These are phyloP conservation scores for Lucinisca nassula DNA, from an alignment of 2,888 invertebrate genomes.

Conservation along the genomic window DNA sequence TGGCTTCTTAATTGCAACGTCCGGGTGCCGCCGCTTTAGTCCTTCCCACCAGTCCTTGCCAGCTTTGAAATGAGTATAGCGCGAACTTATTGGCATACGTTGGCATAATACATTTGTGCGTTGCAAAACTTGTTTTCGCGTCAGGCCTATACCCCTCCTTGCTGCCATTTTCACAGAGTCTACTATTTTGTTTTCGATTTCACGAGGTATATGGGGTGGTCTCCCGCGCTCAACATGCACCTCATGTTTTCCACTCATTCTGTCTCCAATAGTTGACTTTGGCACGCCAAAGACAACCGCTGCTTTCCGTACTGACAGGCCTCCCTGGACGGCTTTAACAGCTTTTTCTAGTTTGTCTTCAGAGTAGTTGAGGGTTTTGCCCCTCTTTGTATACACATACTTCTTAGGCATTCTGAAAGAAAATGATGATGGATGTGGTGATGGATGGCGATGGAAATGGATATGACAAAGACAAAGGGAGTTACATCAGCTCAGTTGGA, in stretches of 20 bases:
- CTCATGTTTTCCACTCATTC: constrained; percentile 26
- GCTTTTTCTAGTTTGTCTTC: not conserved
- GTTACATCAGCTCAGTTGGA: too few relatives aligned
- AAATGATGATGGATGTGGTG: not conserved
- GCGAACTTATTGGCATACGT: not conserved
- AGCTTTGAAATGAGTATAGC: not conserved
- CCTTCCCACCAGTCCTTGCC: constrained; percentile 10
- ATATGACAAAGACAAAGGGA: too few relatives aligned
- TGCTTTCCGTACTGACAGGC: constrained; percentile 44
- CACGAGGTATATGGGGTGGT: constrained; percentile 35
- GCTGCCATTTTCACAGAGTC: constrained; percentile 53
- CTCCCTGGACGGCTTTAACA: constrained; percentile 6
- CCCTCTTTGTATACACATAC: not conserved
- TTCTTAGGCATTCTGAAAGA: constrained; percentile 12
- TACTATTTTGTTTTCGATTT: constrained; percentile 44
- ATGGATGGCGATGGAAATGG: not conserved
- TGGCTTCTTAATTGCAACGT: not conserved
- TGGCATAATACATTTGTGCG: constrained; percentile 11
- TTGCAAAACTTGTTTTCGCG: constrained; percentile 20
- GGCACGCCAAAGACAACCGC: constrained; percentile 37
- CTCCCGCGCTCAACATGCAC: constrained; percentile 28
- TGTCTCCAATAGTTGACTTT: constrained; percentile 41
- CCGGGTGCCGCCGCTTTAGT: not conserved
- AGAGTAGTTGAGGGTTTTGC: not conserved
- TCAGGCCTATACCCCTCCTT: constrained; percentile 48